Conservation (phyloP, 2,888 invertebrate species). For the Geophilus truncorum region DNA sequence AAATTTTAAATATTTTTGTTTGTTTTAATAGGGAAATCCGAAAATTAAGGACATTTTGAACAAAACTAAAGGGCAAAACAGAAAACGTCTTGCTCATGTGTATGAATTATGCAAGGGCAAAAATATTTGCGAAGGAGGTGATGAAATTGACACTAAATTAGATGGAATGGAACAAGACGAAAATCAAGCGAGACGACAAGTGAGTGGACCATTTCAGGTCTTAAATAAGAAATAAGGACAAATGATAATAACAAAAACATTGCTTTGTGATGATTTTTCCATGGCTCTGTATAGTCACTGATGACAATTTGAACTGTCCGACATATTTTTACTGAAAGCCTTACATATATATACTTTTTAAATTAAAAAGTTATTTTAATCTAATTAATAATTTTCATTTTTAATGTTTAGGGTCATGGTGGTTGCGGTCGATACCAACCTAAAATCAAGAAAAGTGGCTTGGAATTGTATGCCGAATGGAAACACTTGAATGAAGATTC, state of each 20-base stretch:
- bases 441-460: slow-evolving; percentile 76
- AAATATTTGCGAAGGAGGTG: slow-evolving; percentile 96
- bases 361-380: too few species aligned
- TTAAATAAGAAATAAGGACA: neutral
- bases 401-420: slow-evolving; percentile 63
- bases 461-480: slow-evolving; percentile 97
- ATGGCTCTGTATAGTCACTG: too few species aligned
- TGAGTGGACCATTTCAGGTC: too few species aligned
- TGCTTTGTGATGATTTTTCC: too few species aligned
- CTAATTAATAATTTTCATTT: neutral
- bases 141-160: slow-evolving; percentile 90
- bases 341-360: too few species aligned
- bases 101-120: slow-evolving; percentile 98
- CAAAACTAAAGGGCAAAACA: slow-evolving; percentile 93
- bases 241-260: neutral
- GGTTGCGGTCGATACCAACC: slow-evolving; percentile 99
- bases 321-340: too few species aligned
- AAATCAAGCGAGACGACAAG: slow-evolving; percentile 51
- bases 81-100: slow-evolving; percentile 88
- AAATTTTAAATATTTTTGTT: neutral
- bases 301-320: too few species aligned
- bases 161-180: slow-evolving; percentile 41
- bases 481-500: slow-evolving; percentile 97
- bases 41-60: slow-evolving; percentile 90
- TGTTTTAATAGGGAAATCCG: slow-evolving; percentile 54